A percentile compares a stretch with the other conserved stretches of the same genome.
phyloP scores from a whole-genome alignment of 2,113 vertebrate species.

The Apaloderma vittatum region DNA sequence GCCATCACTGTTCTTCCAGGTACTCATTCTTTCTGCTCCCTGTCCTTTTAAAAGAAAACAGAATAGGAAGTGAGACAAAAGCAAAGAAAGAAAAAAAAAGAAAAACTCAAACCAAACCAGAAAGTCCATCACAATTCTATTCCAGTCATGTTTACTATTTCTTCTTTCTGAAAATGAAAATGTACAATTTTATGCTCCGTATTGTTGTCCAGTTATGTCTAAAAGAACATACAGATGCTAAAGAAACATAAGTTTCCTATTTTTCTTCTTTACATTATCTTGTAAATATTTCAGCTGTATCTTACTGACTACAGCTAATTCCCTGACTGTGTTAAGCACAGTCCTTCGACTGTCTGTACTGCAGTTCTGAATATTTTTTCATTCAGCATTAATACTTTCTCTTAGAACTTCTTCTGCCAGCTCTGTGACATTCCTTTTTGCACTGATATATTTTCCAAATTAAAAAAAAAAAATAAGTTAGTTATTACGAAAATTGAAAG shows the following conservation, averaged over 20 bases:
- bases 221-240: too few species aligned
- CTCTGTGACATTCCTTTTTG: background rate
- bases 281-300: background rate
- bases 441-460: background rate
- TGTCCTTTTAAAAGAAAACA: background rate
- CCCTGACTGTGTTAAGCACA: background rate
- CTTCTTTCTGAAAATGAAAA: background rate
- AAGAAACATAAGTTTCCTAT: background rate
- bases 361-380: background rate
- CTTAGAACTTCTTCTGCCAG: background rate
- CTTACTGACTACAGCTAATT: background rate
- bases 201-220: background rate
- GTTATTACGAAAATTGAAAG: background rate
- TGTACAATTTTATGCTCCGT: background rate
- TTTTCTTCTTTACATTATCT: background rate
- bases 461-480: background rate
- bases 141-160: background rate
- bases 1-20: background rate
- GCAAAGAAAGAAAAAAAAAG: fast-evolving
- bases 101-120: background rate
- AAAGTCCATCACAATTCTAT: background rate
- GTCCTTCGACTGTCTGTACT: background rate
- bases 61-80: background rate
- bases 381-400: background rate
- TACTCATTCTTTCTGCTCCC: background rate